These are phyloP conservation scores for Ursus arctos DNA, from an alignment of 2,113 vertebrate species.

Conservation along the genomic window DNA sequence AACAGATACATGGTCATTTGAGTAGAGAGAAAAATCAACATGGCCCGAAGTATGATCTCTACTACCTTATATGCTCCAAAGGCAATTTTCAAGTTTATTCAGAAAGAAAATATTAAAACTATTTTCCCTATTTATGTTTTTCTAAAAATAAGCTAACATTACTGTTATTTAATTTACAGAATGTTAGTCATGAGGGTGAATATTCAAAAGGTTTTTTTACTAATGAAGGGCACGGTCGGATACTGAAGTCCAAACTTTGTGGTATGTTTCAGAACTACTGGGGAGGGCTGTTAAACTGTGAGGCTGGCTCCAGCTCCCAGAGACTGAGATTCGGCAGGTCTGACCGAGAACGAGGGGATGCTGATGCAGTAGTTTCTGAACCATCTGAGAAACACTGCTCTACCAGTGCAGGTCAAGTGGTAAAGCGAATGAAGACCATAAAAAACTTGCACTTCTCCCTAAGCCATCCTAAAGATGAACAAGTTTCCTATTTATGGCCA, in stretches of 20 bases:
- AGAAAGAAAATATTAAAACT: background rate
- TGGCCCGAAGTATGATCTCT: background rate
- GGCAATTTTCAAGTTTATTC: background rate
- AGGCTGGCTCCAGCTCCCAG: background rate
- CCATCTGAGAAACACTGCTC: background rate
- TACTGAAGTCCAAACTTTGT: background rate
- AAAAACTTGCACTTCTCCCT: background rate
- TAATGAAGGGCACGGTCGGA: background rate
- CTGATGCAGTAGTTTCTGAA: background rate
- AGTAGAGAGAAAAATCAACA: background rate
- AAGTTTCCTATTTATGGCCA: background rate
- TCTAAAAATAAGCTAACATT: constrained; percentile 32
- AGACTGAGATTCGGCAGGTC: background rate
- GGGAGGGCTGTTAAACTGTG: background rate
- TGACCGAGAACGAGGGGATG: background rate
- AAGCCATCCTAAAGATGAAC: background rate
- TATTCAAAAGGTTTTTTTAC: background rate
- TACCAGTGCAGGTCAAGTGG: background rate
- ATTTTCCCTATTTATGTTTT: background rate
- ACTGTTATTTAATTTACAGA: background rate
- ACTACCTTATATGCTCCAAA: background rate
- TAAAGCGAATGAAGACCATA: background rate
- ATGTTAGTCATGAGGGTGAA: background rate
- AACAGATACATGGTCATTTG: background rate
- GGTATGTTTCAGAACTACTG: background rate